phyloP scores from a whole-genome alignment of 2,113 vertebrate species.

The Guaruba guarouba region DNA sequence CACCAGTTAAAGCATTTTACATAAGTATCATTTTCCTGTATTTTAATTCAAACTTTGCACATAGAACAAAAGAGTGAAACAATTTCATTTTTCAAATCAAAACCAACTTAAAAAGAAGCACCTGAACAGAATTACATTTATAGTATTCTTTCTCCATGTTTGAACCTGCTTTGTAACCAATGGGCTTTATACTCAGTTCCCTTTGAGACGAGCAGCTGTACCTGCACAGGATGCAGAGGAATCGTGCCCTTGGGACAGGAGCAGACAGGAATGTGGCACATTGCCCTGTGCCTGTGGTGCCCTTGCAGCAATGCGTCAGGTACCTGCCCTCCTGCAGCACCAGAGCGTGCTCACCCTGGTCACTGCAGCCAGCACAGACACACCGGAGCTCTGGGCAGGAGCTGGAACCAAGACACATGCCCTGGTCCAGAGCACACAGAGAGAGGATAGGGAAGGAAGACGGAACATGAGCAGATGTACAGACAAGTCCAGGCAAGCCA shows the following conservation, averaged over 20 bases:
- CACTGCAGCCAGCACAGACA: background rate
- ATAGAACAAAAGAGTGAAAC: background rate
- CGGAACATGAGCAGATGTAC: accelerated
- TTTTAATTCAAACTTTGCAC: background rate
- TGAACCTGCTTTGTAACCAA: background rate
- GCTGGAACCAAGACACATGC: background rate
- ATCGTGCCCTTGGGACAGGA: background rate
- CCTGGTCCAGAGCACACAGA: background rate
- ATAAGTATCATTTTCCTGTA: background rate
- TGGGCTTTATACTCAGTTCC: background rate
- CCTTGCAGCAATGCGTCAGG: accelerated
- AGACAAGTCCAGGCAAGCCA: background rate
- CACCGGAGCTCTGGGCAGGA: background rate
- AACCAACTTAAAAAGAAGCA: background rate
- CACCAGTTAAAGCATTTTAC: background rate
- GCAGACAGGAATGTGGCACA: background rate
- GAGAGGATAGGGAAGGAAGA: background rate
- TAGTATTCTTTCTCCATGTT: background rate
- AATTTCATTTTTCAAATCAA: background rate
- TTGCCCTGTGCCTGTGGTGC: background rate
- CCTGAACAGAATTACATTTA: background rate
- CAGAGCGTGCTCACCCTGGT: background rate
- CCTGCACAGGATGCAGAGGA: background rate
- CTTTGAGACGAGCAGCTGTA: background rate
- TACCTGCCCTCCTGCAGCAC: background rate